Percentiles rank a stretch among this genome's conserved stretches.
Evolutionary conservation across 2,888 invertebrate genomes (phyloP).

Genomic region (Dorcus hopei): DNA sequence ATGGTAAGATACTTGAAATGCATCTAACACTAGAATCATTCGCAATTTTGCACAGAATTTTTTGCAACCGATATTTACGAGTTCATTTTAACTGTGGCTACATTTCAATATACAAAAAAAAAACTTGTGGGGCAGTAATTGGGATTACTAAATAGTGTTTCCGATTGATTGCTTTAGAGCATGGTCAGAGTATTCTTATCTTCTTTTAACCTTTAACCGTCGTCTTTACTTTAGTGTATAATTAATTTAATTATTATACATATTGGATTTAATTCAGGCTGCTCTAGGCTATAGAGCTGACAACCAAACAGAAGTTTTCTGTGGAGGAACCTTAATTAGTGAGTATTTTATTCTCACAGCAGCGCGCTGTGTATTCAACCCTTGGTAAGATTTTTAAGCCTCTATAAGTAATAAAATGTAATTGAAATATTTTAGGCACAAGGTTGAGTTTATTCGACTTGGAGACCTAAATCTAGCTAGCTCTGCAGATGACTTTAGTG

Average conservation of each 20-base stretch:
- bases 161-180: too few relatives aligned
- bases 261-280: constrained; percentile 35
- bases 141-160: too few relatives aligned
- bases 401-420: background rate
- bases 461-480: constrained; percentile 49
- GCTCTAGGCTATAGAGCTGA: constrained; percentile 37
- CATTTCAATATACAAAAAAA: too few relatives aligned
- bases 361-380: constrained; percentile 58
- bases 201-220: background rate
- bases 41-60: too few relatives aligned
- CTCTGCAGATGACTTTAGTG: constrained; percentile 27
- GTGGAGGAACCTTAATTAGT: constrained; percentile 67
- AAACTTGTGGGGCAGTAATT: too few relatives aligned
- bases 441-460: constrained; percentile 35
- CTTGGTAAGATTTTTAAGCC: constrained; percentile 24
- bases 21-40: too few relatives aligned
- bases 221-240: background rate
- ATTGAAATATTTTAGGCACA: background rate
- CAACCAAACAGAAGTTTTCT: constrained; percentile 50
- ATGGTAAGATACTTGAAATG: too few relatives aligned
- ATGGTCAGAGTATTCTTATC: background rate
- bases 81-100: too few relatives aligned
- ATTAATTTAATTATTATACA: background rate
- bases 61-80: too few relatives aligned
- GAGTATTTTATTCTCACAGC: constrained; percentile 63